phyloP scores from a whole-genome alignment of 2,797 vertebrate genomes.

The Anabas testudineus region DNA sequence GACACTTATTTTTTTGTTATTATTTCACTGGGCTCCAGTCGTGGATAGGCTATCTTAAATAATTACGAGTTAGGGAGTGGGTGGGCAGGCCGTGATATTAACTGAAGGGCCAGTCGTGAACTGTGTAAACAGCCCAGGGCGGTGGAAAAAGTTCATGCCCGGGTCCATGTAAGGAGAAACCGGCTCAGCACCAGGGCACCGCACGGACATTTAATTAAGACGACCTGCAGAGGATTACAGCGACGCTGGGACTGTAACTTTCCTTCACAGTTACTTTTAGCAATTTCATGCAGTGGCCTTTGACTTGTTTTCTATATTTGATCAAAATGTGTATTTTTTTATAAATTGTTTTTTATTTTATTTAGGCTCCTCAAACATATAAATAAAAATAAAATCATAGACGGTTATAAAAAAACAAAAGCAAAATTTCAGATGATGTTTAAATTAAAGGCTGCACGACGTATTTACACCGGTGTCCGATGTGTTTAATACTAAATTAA shows the following conservation, averaged over 20 bases:
- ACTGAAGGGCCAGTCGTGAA: slow-evolving; percentile 81
- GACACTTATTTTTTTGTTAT: neutral
- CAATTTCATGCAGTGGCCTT: slow-evolving; percentile 67
- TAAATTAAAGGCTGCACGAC: neutral
- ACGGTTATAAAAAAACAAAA: neutral
- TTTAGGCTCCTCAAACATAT: neutral
- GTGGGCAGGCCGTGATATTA: slow-evolving; percentile 81
- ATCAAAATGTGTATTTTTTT: neutral
- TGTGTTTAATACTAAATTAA: neutral
- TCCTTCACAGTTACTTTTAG: slow-evolving; percentile 70
- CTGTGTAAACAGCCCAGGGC: slow-evolving; percentile 87
- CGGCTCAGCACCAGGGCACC: slow-evolving; percentile 71
- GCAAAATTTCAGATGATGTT: neutral
- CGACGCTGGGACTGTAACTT: slow-evolving; percentile 77
- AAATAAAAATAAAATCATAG: neutral
- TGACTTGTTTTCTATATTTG: slow-evolving; percentile 23
- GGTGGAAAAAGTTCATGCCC: slow-evolving; percentile 88
- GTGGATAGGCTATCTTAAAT: slow-evolving; percentile 36
- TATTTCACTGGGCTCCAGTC: slow-evolving; percentile 9
- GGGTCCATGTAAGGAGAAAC: slow-evolving; percentile 86
- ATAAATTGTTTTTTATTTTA: neutral
- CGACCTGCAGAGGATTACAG: slow-evolving; percentile 80
- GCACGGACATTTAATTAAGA: slow-evolving; percentile 85
- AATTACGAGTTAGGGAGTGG: slow-evolving; percentile 56
- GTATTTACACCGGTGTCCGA: neutral